Conservation (phyloP, 2,888 invertebrate genomes). For the Scaptomyza tumidula region DNA sequence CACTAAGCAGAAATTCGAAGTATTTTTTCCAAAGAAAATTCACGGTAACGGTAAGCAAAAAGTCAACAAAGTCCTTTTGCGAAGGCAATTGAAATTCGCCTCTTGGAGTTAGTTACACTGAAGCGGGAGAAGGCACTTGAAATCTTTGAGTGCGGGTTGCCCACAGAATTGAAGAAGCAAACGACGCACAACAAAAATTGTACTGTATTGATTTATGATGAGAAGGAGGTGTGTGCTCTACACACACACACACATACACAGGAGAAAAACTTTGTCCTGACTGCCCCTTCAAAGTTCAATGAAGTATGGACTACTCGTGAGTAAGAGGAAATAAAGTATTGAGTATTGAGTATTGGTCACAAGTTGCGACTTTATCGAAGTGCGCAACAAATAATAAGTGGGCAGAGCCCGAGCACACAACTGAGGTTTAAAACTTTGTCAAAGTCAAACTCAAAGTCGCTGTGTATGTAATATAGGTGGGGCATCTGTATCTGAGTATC, state of each 20-base stretch:
- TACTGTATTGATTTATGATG: conserved; percentile 76
- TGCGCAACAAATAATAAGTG: conserved; percentile 60
- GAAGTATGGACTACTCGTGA: conserved; percentile 58
- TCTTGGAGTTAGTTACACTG: conserved; percentile 53
- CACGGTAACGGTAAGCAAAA: not conserved
- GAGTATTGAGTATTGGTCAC: conserved; percentile 38
- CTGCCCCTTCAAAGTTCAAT: conserved; percentile 67
- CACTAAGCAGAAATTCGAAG: not conserved
- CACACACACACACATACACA: not conserved
- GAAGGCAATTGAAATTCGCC: conserved; percentile 41
- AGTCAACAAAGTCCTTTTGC: not conserved
- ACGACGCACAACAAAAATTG: conserved; percentile 59
- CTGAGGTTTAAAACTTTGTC: conserved; percentile 59
- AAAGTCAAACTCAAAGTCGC: conserved; percentile 72
- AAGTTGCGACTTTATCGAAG: conserved; percentile 35
- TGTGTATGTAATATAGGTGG: not conserved
- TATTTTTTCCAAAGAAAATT: not conserved
- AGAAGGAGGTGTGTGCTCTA: conserved; percentile 50
- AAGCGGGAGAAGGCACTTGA: conserved; percentile 40
- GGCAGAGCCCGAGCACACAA: conserved; percentile 21
- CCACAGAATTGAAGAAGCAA: conserved; percentile 18
- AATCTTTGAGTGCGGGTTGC: conserved; percentile 24
- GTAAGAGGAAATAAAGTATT: conserved; percentile 18
- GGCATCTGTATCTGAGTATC: conserved; percentile 14
- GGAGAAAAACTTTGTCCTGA: conserved; percentile 61